These are phyloP conservation scores for Palythoa heliodiscus DNA, from an alignment of 92 coral and sea anemone genomes.

Conservation along the genomic window DNA sequence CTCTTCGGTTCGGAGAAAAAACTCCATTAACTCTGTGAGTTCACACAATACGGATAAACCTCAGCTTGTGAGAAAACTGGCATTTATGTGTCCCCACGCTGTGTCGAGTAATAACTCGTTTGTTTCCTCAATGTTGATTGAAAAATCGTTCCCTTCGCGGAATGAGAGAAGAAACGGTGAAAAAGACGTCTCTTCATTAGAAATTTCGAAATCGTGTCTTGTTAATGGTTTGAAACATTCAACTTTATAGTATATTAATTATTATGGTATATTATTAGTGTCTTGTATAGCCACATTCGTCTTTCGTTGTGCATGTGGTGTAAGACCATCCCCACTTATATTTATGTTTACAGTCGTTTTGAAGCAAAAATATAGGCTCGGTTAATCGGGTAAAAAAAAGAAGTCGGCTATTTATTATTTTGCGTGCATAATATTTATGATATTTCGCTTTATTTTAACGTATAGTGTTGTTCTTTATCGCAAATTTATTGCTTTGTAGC, in stretches of 20 bases:
- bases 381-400: too few species aligned
- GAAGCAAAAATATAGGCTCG: too few species aligned
- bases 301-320: background rate
- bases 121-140: conserved; percentile 34
- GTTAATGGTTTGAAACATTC: conserved; percentile 22
- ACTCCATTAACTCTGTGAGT: conserved; percentile 13
- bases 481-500: too few species aligned
- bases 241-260: conserved; percentile 4
- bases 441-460: too few species aligned
- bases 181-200: background rate
- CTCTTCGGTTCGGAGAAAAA: conserved; percentile 56
- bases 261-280: background rate
- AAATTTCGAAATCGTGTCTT: background rate
- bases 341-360: too few species aligned
- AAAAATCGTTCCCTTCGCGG: conserved; percentile 8
- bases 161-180: conserved; percentile 14
- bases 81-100: conserved; percentile 65
- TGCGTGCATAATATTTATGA: too few species aligned
- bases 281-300: background rate
- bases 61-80: conserved; percentile 74
- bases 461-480: too few species aligned
- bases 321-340: background rate
- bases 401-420: too few species aligned
- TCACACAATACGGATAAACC: conserved; percentile 59
- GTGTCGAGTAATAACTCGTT: conserved; percentile 9